These are phyloP conservation scores for Scyliorhinus canicula DNA, from an alignment of 2,797 vertebrate species.

Conservation along the genomic window DNA sequence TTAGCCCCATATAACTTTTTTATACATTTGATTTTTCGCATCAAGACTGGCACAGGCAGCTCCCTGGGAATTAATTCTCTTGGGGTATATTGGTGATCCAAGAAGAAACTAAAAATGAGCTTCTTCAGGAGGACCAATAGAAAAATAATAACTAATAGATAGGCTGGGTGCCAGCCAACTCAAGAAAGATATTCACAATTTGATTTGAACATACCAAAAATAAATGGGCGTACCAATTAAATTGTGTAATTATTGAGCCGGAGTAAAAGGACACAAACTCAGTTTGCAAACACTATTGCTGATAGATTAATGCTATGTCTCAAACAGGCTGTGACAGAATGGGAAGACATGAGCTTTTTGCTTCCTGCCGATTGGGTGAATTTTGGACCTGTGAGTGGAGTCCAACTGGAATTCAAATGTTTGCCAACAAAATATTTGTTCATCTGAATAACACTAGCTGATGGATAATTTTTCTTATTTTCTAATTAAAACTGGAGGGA, in stretches of 20 bases:
- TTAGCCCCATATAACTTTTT: neutral
- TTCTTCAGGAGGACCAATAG: neutral
- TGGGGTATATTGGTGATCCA: neutral
- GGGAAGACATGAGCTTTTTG: neutral
- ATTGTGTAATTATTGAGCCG: neutral
- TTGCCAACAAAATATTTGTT: slow-evolving; percentile 9
- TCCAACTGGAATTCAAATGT: neutral
- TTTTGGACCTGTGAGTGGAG: neutral
- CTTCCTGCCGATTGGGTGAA: neutral
- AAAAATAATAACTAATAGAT: neutral
- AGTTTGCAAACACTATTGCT: neutral
- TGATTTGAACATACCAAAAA: neutral
- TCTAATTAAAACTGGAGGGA: neutral
- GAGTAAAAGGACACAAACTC: neutral
- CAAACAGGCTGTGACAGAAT: neutral
- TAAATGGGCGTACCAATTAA: neutral
- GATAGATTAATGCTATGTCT: neutral
- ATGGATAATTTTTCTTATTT: slow-evolving; percentile 7
- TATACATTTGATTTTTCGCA: neutral
- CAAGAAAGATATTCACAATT: neutral
- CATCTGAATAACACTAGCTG: neutral
- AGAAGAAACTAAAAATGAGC: neutral
- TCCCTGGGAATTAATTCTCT: neutral
- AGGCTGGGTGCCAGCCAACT: neutral
- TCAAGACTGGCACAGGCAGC: neutral